Conservation (phyloP, 1,140 invertebrate genomes). For the Ridgeia piscesae region DNA sequence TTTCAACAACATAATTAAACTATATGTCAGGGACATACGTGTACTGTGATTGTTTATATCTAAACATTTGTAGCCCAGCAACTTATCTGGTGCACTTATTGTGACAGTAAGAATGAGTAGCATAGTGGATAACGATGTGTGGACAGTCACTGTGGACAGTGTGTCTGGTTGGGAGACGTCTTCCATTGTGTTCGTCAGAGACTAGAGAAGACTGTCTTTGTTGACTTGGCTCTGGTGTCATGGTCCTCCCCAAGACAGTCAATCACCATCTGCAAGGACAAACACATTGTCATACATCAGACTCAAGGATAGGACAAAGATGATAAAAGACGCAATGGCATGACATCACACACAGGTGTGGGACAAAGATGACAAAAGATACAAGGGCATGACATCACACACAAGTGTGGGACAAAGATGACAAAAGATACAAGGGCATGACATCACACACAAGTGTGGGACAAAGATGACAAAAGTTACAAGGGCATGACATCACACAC, state of each 20-base stretch:
- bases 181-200: not conserved
- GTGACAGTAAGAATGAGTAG: not conserved
- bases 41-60: too few species aligned
- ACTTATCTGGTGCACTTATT: not conserved
- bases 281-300: constrained; percentile 15
- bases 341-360: too few species aligned
- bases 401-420: too few species aligned
- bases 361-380: too few species aligned
- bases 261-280: constrained; percentile 42
- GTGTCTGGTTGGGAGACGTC: not conserved
- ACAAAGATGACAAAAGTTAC: too few species aligned
- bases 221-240: constrained; percentile 36
- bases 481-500: too few species aligned
- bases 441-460: too few species aligned
- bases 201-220: constrained; percentile 28
- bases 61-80: too few species aligned
- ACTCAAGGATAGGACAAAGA: too few species aligned
- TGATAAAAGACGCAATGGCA: too few species aligned
- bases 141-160: not conserved
- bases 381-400: too few species aligned
- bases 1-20: not conserved
- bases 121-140: not conserved
- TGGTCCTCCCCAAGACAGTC: constrained; percentile 52
- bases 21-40: not conserved
- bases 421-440: too few species aligned